Evolutionary conservation across 2,797 vertebrate genomes (phyloP).

Genomic region (Distichodus sexfasciatus): DNA sequence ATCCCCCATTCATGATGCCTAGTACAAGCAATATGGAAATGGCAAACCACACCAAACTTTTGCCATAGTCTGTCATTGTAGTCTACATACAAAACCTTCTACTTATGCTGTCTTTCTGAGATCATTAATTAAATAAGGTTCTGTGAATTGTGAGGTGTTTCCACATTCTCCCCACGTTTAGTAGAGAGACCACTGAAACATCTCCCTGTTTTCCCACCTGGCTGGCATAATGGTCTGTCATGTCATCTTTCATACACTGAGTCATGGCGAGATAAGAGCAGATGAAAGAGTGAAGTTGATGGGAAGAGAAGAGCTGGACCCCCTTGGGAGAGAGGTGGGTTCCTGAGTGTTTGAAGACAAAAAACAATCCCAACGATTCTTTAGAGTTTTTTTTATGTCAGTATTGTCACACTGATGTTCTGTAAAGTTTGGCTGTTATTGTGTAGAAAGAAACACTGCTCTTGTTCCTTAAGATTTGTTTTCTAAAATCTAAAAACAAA

Average conservation of each 20-base stretch:
- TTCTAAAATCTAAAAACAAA: conserved; percentile 7
- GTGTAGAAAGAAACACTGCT: neutral
- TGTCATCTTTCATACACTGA: neutral
- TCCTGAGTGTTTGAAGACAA: neutral
- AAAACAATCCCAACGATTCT: neutral
- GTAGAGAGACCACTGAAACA: conserved; percentile 8
- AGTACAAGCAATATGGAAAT: too few relatives aligned
- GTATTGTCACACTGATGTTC: conserved; percentile 18
- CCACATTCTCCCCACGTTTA: neutral
- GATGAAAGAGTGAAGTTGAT: conserved; percentile 3
- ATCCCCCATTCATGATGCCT: too few relatives aligned
- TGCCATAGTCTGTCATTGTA: too few relatives aligned
- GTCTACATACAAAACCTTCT: too few relatives aligned
- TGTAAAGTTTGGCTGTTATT: conserved; percentile 1
- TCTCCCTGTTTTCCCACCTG: neutral
- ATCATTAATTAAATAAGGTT: neutral
- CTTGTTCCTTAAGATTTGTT: neutral
- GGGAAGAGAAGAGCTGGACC: neutral
- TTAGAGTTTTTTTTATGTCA: conserved; percentile 11
- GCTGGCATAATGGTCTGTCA: neutral
- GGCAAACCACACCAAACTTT: too few relatives aligned
- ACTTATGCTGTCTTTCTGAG: too few relatives aligned
- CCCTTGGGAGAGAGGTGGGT: neutral
- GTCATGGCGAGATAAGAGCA: neutral
- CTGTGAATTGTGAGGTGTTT: neutral